Conservation (phyloP, 2,888 invertebrate species). For the Odontomyia ornata region DNA sequence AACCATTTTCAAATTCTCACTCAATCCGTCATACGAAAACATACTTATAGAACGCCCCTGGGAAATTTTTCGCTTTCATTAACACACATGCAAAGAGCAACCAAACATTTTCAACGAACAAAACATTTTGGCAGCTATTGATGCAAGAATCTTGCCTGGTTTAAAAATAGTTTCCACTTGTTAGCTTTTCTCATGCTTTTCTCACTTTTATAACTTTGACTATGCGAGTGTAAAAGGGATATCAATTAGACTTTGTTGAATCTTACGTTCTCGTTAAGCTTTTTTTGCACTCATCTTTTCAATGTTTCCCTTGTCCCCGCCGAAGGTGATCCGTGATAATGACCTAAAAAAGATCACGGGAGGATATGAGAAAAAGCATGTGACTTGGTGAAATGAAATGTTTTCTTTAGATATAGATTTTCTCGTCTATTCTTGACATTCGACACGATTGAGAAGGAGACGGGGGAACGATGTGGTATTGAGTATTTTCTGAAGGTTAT, state of each 20-base stretch:
- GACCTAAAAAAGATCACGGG: neutral
- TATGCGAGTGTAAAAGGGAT: neutral
- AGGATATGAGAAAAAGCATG: neutral
- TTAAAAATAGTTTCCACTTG: neutral
- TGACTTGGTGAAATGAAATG: neutral
- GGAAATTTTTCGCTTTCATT: neutral
- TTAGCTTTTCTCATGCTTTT: neutral
- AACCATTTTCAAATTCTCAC: neutral
- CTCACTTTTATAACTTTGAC: no score
- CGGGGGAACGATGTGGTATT: neutral
- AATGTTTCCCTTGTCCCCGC: neutral
- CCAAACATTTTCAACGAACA: neutral
- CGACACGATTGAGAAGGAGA: neutral
- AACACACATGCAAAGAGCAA: neutral
- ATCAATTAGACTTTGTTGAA: neutral
- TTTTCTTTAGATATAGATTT: neutral
- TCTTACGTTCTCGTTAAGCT: neutral
- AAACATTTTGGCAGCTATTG: slow-evolving; percentile 2
- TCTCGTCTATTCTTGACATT: neutral
- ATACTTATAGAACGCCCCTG: neutral
- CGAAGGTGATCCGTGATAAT: neutral
- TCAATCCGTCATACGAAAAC: neutral
- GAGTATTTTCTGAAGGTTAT: neutral
- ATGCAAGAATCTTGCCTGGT: neutral
- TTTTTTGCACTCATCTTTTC: neutral